Evolutionary conservation across 2,797 vertebrate species (phyloP).

Genomic region (Argentina silus): DNA sequence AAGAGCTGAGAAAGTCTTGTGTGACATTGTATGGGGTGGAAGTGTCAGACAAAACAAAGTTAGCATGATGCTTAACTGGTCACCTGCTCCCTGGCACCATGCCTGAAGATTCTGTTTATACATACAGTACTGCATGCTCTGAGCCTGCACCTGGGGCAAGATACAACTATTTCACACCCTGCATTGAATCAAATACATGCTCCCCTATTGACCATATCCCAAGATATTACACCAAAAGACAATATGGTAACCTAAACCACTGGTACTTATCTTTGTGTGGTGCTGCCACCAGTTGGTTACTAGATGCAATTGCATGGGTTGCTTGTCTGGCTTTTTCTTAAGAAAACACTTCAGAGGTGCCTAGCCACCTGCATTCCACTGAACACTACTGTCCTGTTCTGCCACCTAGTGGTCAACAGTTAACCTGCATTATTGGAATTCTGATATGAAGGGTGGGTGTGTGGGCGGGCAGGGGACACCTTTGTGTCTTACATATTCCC

Average conservation of each 20-base stretch:
- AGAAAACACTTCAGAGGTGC: background rate
- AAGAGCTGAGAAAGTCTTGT: background rate
- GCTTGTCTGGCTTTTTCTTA: background rate
- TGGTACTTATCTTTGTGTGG: background rate
- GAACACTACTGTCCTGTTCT: slow-evolving; percentile 21
- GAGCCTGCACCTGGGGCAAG: background rate
- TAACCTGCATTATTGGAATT: background rate
- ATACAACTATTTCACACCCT: background rate
- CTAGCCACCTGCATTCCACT: background rate
- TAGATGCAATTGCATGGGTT: background rate
- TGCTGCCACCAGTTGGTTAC: slow-evolving; percentile 7
- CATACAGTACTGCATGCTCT: background rate
- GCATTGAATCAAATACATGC: background rate
- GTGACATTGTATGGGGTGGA: background rate
- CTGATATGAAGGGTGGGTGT: too few species aligned
- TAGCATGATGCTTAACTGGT: background rate
- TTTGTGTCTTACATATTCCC: background rate
- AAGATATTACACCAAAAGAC: background rate
- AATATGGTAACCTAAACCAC: background rate
- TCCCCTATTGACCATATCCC: background rate
- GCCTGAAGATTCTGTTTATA: too few species aligned
- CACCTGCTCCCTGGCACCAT: background rate
- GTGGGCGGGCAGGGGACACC: too few species aligned
- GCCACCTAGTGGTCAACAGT: slow-evolving; percentile 63
- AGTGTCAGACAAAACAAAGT: background rate